Percentiles rank a stretch among this genome's conserved stretches.
These are phyloP conservation scores for Fragum whitleyi DNA, from an alignment of 2,888 invertebrate species.

Conservation along the genomic window DNA sequence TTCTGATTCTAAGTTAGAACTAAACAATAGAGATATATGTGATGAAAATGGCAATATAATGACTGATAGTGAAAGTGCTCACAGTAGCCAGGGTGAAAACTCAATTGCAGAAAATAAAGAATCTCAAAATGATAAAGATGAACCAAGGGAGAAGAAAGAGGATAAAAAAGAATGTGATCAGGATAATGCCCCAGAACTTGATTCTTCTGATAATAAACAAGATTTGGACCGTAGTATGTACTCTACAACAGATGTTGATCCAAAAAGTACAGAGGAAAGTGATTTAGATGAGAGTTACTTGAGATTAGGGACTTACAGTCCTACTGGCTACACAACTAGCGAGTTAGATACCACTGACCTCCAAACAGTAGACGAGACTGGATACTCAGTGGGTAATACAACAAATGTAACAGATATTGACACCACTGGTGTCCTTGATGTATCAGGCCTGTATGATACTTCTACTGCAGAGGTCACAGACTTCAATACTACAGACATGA, in stretches of 20 bases:
- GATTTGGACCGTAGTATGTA: neutral
- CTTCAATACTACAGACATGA: neutral
- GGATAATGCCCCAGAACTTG: neutral
- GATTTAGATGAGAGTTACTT: conserved; percentile 44
- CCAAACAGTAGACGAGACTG: conserved; percentile 42
- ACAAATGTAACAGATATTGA: conserved; percentile 23
- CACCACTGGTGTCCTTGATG: neutral
- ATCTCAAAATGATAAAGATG: neutral
- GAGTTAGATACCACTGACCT: conserved; percentile 57
- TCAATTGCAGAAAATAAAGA: neutral
- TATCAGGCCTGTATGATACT: neutral
- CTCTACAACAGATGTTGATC: conserved; percentile 39
- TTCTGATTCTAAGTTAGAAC: neutral
- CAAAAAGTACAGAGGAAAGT: conserved; percentile 48
- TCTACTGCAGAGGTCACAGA: neutral
- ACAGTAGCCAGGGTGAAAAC: neutral
- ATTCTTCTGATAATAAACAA: neutral
- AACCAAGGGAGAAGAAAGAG: neutral
- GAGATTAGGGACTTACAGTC: conserved; percentile 35
- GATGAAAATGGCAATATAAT: conserved; percentile 14
- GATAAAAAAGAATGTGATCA: neutral
- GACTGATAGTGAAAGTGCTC: neutral
- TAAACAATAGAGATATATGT: neutral
- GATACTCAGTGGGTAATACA: conserved; percentile 40
- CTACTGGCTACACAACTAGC: conserved; percentile 60